Evolutionary conservation across 2,113 vertebrate genomes (phyloP), one percentile per base, ranked within the genome.

Genomic region (Furnarius figulus): DNA sequence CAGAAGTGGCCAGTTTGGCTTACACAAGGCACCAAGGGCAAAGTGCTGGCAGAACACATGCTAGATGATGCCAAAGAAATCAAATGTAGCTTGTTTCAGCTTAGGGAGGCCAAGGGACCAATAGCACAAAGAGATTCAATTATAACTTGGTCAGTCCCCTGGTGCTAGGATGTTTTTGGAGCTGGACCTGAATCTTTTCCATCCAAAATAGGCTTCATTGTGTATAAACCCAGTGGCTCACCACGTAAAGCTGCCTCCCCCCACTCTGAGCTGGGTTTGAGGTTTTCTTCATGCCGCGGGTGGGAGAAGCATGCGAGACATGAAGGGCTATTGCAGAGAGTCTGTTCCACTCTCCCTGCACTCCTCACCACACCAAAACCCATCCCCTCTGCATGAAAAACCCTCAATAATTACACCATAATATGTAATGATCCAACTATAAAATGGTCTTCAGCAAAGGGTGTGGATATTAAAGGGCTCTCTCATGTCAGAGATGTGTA

Each of bases 101-200:
- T 92, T 65, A 93, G 79, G 47, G 80, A 95, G 82, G 95, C 82
- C 92, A 86, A 95, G 83, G 53, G 93, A 95, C 92, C 85, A 92
- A 78, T 90, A 95, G 91, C 79, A 94, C 68, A 94, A 90, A 92
- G 83, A 95, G 72, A 92, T 93, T 93, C 79, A 93, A 96, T 96
- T 96, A 90, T 80, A 92, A 86, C 47, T 92, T 61, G 85, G 92
- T 83, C 90, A 84, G 93, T 88, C 87, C 90, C 85, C 75, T 77
- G 91, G 83, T 5, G 14, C 67, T 90, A 90, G 55, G 11, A 6
- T 88, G 93, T 77, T 96, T 62, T 88, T 93, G 93, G 88, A 87
- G 53, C 71, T 70, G 77, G 61, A 87, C 80, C 62, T 77, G 50
- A 82, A 88, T 50, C 16, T 87, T 94, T 96, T 95, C 71, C 79